These are phyloP conservation scores for Prosopocoilus inquinatus DNA, from an alignment of 2,888 invertebrate genomes.

Conservation along the genomic window DNA sequence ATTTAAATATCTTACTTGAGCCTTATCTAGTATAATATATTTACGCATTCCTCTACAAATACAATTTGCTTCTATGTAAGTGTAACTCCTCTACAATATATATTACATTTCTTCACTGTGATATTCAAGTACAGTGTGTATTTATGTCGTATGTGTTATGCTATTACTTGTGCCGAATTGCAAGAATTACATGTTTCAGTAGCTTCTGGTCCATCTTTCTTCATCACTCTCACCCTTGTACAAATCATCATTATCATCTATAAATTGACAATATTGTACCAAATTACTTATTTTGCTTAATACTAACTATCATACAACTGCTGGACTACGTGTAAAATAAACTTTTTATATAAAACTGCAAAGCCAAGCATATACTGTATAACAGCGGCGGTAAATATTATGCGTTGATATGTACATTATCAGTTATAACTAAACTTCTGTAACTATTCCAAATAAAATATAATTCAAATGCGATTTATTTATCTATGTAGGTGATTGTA, in stretches of 20 bases:
- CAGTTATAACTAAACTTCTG: too few relatives aligned
- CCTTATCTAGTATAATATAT: slow-evolving; percentile 6
- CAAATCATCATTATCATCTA: slow-evolving; percentile 7
- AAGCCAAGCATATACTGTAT: too few relatives aligned
- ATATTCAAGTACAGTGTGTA: slow-evolving; percentile 49
- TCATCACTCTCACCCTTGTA: background rate
- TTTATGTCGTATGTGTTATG: slow-evolving; percentile 47
- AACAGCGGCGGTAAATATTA: too few relatives aligned
- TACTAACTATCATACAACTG: background rate
- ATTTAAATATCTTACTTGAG: slow-evolving; percentile 6
- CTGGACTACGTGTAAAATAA: too few relatives aligned
- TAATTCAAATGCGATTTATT: background rate
- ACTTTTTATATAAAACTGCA: too few relatives aligned
- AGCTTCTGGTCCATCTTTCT: slow-evolving; percentile 15
- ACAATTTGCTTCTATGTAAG: slow-evolving; percentile 12
- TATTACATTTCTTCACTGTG: slow-evolving; percentile 48
- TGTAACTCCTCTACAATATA: slow-evolving; percentile 8
- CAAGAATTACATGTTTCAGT: slow-evolving; percentile 31
- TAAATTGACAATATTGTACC: slow-evolving; percentile 10
- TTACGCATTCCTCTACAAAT: slow-evolving; percentile 6
- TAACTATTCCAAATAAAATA: too few relatives aligned
- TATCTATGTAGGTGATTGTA: slow-evolving; percentile 2
- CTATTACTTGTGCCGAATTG: slow-evolving; percentile 41
- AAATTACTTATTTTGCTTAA: slow-evolving; percentile 14
- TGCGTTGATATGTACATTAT: too few relatives aligned